A percentile compares a stretch with the other conserved stretches of the same genome.
phyloP scores from a whole-genome alignment of 2,113 vertebrate species.

The Tachysurus vachellii region DNA sequence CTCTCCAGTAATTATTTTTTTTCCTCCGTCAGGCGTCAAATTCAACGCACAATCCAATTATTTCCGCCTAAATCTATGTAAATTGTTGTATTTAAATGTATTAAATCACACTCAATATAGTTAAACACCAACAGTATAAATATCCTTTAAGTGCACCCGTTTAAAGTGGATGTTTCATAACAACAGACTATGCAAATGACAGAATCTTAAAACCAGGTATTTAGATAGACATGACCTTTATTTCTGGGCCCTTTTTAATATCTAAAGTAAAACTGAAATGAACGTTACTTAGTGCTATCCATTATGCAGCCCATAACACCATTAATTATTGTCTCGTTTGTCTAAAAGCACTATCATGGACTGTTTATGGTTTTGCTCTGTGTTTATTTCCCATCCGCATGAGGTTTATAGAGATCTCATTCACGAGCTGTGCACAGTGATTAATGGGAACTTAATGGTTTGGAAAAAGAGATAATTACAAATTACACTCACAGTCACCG shows the following conservation, averaged over 20 bases:
- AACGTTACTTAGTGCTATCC: not conserved
- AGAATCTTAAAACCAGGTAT: not conserved
- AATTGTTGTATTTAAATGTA: not conserved
- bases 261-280: not conserved
- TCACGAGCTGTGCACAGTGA: slow-evolving; percentile 80
- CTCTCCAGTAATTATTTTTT: not conserved
- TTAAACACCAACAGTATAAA: not conserved
- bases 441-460: slow-evolving; percentile 90
- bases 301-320: not conserved
- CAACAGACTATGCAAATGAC: not conserved
- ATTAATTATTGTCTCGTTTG: not conserved
- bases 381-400: slow-evolving; percentile 59
- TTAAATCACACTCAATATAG: not conserved
- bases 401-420: slow-evolving; percentile 81
- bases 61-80: not conserved
- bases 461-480: slow-evolving; percentile 15
- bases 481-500: no score
- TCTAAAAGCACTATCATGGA: not conserved
- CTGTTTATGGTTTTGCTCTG: slow-evolving; percentile 15
- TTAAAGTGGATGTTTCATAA: not conserved
- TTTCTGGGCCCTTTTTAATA: no score
- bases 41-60: not conserved
- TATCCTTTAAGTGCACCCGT: not conserved
- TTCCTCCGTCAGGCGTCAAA: not conserved
- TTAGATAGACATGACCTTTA: not conserved